phyloP scores from a whole-genome alignment of 2,797 vertebrate species.

The Gymnodraco acuticeps region DNA sequence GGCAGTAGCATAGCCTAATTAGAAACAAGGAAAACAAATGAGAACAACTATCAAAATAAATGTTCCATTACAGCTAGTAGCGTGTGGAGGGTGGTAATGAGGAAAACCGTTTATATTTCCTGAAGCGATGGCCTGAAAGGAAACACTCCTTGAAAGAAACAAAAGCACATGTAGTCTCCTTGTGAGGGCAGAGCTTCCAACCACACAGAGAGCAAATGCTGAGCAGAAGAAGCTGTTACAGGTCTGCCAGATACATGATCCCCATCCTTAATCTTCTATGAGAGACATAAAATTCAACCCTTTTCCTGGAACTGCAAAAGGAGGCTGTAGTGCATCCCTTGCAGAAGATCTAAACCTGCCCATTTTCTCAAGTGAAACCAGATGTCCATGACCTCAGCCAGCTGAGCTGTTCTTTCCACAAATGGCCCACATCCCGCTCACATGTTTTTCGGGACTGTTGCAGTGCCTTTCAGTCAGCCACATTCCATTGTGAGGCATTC shows the following conservation, averaged over 20 bases:
- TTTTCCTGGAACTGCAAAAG: conserved; percentile 47
- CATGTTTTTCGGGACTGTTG: conserved; percentile 52
- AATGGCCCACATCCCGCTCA: conserved; percentile 57
- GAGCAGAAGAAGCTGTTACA: background rate
- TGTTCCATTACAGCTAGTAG: conserved; percentile 18
- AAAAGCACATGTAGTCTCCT: conserved; percentile 1
- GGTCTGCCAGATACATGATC: conserved; percentile 24
- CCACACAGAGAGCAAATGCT: conserved; percentile 1
- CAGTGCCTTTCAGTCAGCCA: conserved; percentile 59
- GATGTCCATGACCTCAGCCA: conserved; percentile 73
- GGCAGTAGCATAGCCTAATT: conserved; percentile 11
- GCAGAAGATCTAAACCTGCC: conserved; percentile 62
- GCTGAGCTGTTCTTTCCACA: conserved; percentile 60
- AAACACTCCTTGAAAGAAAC: conserved; percentile 13
- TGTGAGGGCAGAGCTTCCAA: conserved; percentile 17
- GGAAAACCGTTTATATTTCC: conserved; percentile 10
- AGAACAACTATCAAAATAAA: background rate
- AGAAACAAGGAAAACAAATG: conserved; percentile 6
- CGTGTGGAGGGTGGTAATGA: background rate
- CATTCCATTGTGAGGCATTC: conserved; percentile 64
- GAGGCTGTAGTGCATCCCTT: conserved; percentile 45
- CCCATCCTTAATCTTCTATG: conserved; percentile 16
- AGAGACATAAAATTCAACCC: conserved; percentile 25
- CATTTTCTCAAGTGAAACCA: conserved; percentile 74
- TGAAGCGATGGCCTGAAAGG: conserved; percentile 7